These are phyloP conservation scores for Nyctibius grandis DNA, from an alignment of 2,797 vertebrate species.

Conservation along the genomic window DNA sequence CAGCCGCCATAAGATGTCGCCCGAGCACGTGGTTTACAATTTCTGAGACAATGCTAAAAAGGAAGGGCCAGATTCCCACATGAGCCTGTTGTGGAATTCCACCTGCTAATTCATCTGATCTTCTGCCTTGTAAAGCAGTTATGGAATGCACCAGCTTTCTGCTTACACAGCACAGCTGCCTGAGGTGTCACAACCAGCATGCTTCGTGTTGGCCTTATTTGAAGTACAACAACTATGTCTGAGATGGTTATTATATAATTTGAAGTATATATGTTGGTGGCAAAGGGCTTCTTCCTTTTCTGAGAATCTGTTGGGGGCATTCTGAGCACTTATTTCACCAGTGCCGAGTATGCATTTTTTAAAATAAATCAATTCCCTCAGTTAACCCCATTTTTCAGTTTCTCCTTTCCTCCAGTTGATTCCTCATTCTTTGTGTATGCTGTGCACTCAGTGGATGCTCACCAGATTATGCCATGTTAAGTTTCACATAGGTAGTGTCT, in stretches of 20 bases:
- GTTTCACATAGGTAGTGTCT: background rate
- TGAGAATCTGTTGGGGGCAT: background rate
- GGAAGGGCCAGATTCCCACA: too few species aligned
- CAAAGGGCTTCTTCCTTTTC: background rate
- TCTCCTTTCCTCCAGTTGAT: background rate
- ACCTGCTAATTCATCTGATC: background rate
- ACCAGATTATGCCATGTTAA: background rate
- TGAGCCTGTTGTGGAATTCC: background rate
- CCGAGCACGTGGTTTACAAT: too few species aligned
- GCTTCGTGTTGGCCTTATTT: background rate
- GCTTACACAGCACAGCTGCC: background rate
- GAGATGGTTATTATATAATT: conserved; percentile 23
- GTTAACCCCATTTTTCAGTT: background rate
- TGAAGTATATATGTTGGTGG: background rate
- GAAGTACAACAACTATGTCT: conserved; percentile 12
- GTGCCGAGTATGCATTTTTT: background rate
- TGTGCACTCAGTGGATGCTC: background rate
- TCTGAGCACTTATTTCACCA: background rate
- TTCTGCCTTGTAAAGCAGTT: background rate
- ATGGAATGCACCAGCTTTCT: background rate
- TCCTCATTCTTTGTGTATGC: background rate
- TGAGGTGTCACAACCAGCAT: background rate
- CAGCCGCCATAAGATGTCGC: too few species aligned
- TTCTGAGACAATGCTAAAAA: too few species aligned
- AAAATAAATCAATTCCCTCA: conserved; percentile 7